Evolutionary conservation across 2,888 invertebrate species (phyloP), one percentile per base, ranked within the genome.

Genomic region (Drosophila koepferae): DNA sequence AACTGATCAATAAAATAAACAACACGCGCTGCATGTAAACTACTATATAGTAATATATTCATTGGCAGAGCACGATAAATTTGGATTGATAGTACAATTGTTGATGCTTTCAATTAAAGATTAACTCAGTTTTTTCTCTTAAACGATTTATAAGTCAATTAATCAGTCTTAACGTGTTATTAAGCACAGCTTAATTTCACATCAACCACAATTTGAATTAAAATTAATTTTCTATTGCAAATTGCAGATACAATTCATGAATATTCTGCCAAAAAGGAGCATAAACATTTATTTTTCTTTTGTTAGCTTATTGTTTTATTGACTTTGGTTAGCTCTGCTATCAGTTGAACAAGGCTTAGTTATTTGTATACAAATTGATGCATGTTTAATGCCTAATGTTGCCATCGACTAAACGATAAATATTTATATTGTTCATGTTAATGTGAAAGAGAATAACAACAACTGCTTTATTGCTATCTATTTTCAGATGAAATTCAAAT

Each of bases 401-500:
- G 54, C 23, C 54, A 54, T 23, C 38, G 10, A 54, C 38, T 40
- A 23, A 55, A 41, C 55, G 41, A 38, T 7, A 28, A 28, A 20
- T 64, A 44, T 36, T 43, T 64, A 28, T 51, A 51, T 44, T 31
- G 20, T 12, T 20, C 20, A 46, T 16, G 34, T n/a, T 20, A 28
- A 46, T 16, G 23, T 6, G 20, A 34, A 10, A n/a, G 23, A 9
- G 23, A 43, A 20, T n/a, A n/a, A 10, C 2, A 12, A 4, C 23
- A 20, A 49, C 8, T 31, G 34, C 2, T 40, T 67, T 65, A n/a
- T 46, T 54, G 36, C 38, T 40, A 2, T 23, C 20, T 23, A 38
- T 53, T 44, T 53, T 20, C n/a, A 36, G 34, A n/a, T 16, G 23
- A 36, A 65, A 14, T 36, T 43, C 41, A 14, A 51, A 63, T 54